Evolutionary conservation across 2,888 invertebrate species (phyloP).

Genomic region (Andrena trimmerana): DNA sequence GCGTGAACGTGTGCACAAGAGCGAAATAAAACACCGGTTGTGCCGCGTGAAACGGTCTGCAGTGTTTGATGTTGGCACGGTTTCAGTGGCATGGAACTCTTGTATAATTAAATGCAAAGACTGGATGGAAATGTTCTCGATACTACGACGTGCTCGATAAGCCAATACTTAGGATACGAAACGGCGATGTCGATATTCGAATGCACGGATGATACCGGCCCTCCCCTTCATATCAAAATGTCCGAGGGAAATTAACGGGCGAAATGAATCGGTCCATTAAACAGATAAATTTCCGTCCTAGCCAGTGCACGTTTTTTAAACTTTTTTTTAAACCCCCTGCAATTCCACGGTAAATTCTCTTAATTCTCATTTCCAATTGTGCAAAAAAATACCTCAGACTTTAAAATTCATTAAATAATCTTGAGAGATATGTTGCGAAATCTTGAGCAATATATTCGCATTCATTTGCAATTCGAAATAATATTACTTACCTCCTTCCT

Average conservation of each 20-base stretch:
- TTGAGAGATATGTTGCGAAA: too few species aligned
- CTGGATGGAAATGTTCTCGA: conserved; percentile 26
- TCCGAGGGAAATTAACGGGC: conserved; percentile 18
- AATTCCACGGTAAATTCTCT: neutral
- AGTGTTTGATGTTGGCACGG: conserved; percentile 2
- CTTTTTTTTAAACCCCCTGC: neutral
- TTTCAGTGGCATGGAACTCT: neutral
- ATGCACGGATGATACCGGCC: conserved; percentile 24
- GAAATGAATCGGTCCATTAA: neutral
- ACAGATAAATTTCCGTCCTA: neutral
- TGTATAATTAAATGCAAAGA: conserved; percentile 40
- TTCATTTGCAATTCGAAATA: neutral
- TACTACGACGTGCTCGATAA: conserved; percentile 25
- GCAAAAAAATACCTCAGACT: neutral
- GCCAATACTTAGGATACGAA: conserved; percentile 38
- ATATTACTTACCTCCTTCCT: too few species aligned
- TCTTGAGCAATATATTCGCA: neutral
- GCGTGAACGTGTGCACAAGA: neutral
- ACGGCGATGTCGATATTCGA: conserved; percentile 37
- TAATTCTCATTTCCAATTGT: neutral
- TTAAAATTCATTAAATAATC: neutral
- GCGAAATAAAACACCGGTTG: neutral
- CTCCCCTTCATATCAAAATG: conserved; percentile 2
- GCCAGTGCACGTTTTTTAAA: neutral
- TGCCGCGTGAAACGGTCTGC: neutral